Conservation (phyloP, 2,888 invertebrate species). For the Enoplolaimus lenunculus region DNA sequence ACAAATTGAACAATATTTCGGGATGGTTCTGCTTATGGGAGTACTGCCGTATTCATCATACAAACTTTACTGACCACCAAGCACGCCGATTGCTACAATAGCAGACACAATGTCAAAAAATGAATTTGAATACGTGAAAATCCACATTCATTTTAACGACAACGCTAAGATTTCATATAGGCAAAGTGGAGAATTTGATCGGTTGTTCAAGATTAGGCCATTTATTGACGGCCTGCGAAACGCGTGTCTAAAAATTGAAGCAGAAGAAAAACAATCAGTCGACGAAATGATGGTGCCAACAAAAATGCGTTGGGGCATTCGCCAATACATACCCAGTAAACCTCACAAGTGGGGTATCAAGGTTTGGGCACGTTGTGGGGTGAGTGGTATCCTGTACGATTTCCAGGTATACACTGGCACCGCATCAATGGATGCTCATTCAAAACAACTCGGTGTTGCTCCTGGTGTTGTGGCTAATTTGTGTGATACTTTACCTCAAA, state of each 20-base stretch:
- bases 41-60: background rate
- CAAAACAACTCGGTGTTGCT: background rate
- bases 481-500: background rate
- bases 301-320: background rate
- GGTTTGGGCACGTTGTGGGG: background rate
- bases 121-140: background rate
- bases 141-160: background rate
- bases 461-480: background rate
- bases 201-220: background rate
- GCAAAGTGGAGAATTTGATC: background rate
- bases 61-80: background rate
- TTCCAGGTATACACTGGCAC: background rate
- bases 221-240: background rate
- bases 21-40: background rate
- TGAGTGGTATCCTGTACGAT: background rate
- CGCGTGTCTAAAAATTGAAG: background rate
- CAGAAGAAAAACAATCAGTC: background rate
- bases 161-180: background rate
- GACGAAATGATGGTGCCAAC: background rate
- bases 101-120: background rate
- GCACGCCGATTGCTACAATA: background rate
- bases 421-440: background rate
- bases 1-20: conserved; percentile 10
- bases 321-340: background rate
- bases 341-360: background rate